Percentiles rank a stretch among this genome's conserved stretches.
Evolutionary conservation across 2,888 invertebrate genomes (phyloP).

Genomic region (Actias luna): DNA sequence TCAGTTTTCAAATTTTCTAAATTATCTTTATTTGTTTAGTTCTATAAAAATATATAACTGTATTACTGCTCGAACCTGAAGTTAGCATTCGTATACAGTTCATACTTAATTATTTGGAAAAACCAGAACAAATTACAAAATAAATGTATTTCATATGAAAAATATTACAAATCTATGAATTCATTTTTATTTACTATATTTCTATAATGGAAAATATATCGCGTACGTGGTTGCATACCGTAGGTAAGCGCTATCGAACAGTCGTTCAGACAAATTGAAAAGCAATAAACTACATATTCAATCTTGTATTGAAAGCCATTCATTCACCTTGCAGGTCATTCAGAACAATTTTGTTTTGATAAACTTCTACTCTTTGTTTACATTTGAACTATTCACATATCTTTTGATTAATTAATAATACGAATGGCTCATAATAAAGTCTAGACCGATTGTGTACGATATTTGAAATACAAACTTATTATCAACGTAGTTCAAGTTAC

Average conservation of each 20-base stretch:
- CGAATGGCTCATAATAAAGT: too few relatives aligned
- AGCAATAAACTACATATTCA: conserved; percentile 3
- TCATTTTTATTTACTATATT: neutral
- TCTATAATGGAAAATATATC: neutral
- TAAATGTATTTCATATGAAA: too few relatives aligned
- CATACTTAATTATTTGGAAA: too few relatives aligned
- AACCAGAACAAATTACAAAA: too few relatives aligned
- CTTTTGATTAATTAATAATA: neutral
- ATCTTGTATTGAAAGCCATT: neutral
- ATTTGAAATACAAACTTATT: neutral
- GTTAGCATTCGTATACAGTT: too few relatives aligned
- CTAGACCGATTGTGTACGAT: too few relatives aligned
- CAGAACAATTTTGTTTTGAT: neutral
- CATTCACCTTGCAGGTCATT: neutral
- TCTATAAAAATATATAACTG: too few relatives aligned
- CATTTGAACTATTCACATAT: conserved; percentile 16
- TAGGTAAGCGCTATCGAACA: neutral
- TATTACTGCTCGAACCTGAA: too few relatives aligned
- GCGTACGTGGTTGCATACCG: neutral
- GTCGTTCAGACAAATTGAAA: conserved; percentile 2
- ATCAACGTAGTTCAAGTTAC: neutral
- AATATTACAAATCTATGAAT: neutral
- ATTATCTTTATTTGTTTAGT: too few relatives aligned
- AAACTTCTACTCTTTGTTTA: conserved; percentile 16
- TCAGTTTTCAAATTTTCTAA: too few relatives aligned